Base-by-base conservation (phyloP, 2,113 vertebrate species). In the Tringa solitaria region DNA sequence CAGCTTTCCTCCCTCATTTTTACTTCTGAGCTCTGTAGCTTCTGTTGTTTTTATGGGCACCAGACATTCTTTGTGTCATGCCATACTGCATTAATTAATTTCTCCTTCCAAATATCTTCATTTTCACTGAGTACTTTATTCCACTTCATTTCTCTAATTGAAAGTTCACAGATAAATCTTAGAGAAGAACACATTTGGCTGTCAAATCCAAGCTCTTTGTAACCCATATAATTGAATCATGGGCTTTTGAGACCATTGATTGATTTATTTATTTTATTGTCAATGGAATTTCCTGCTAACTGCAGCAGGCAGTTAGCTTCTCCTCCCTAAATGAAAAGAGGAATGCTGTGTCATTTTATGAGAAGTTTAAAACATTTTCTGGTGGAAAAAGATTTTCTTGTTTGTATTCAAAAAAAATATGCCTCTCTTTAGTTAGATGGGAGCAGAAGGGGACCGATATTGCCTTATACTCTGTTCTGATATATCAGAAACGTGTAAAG, bases 271-370 rank as follows among this genome's bases (percentile, higher is more conserved):
- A 35, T 89, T 95, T 93, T 89, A 87, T 94, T 89, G 77, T 89
- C 48, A 82, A 5, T 96, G 92, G 95, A 96, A 96, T 96, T 94
- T 96, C 95, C 91, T 95, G 84, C 65, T 89, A 95, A 87, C 81
- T 78, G 77, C 73, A 79, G 73, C 81, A 83, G 75, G 57, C 46
- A 2, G 37, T 86, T 92, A 64, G 68, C 68, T 83, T 83, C 76
- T 89, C 56, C 79, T 90, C 76, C 63, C 51, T 76, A 75, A 93
- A 87, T 54, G 17, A 68, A 64, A 45, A 91, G 79, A 90, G 61
- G 81, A 93, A 93, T 89, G 69, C 89, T 82, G 16, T 82, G 41
- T 91, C 57, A 53, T 95, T 90, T 92, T 91, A 82, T 90, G 81
- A 86, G 74, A 91, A 75, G 28, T 73, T 96, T 92, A 72, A 89